Evolutionary conservation across 2,797 vertebrate species (phyloP).

Genomic region (Pseudochaenichthys georgianus): DNA sequence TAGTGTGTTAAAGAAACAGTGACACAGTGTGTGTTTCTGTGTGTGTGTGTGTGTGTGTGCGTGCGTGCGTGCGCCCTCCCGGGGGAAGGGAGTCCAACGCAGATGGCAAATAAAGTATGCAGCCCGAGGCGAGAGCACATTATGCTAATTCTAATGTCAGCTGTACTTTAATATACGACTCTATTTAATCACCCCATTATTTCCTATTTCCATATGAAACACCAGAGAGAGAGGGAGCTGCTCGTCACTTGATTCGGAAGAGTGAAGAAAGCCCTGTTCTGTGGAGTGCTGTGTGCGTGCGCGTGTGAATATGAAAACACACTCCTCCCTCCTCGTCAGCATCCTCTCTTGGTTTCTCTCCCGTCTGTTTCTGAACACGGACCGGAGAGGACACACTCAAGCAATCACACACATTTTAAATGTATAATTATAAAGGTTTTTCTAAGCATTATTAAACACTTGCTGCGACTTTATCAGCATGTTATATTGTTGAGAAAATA

Average conservation of each 20-base stretch:
- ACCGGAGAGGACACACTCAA: no score
- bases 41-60: slow-evolving; percentile 75
- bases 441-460: no score
- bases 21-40: slow-evolving; percentile 62
- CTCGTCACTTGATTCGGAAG: slow-evolving; percentile 77
- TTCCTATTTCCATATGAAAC: slow-evolving; percentile 99
- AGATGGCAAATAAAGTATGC: slow-evolving; percentile 99
- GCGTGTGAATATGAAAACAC: background rate
- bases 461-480: no score
- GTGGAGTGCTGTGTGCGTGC: slow-evolving; percentile 34
- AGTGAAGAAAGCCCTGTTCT: slow-evolving; percentile 48
- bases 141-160: slow-evolving; percentile 99
- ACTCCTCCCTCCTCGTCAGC: no score
- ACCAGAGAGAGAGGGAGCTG: slow-evolving; percentile 48
- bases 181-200: slow-evolving; percentile 99
- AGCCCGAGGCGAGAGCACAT: slow-evolving; percentile 99
- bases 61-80: slow-evolving; percentile 87
- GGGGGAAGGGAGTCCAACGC: slow-evolving; percentile 95
- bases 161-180: slow-evolving; percentile 99
- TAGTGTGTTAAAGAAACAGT: background rate
- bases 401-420: no score
- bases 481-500: no score
- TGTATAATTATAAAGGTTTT: no score
- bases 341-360: no score
- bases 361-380: no score